Evolutionary conservation across 2,113 vertebrate species (phyloP).

Genomic region (Riparia riparia): DNA sequence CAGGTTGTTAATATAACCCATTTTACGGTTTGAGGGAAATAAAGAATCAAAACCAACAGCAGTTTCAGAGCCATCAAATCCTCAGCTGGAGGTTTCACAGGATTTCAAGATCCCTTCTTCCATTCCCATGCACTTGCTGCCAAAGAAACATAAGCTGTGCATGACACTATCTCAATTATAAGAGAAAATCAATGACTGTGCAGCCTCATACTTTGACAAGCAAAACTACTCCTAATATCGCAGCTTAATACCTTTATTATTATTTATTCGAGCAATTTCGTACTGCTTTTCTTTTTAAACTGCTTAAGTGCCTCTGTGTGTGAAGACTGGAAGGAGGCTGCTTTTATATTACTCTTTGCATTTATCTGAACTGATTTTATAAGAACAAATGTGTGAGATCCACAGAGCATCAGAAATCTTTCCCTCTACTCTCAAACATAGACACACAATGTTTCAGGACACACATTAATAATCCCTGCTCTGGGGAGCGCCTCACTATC

Average conservation of each 20-base stretch:
- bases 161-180: background rate
- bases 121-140: background rate
- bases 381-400: background rate
- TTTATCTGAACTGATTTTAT: background rate
- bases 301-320: background rate
- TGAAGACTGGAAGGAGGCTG: background rate
- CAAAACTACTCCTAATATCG: background rate
- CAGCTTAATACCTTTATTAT: conserved; percentile 13
- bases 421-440: background rate
- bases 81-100: background rate
- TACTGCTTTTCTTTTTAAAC: background rate
- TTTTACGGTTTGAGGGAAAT: background rate
- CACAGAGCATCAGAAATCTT: conserved; percentile 21
- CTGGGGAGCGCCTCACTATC: conserved; percentile 24
- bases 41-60: background rate
- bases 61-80: background rate
- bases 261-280: background rate
- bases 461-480: conserved; percentile 61
- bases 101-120: conserved; percentile 23
- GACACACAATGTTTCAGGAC: conserved; percentile 37
- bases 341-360: background rate
- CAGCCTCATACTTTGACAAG: background rate
- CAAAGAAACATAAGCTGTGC: background rate
- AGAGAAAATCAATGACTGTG: conserved; percentile 23
- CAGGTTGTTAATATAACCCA: background rate